A percentile compares a stretch with the other conserved stretches of the same genome.
These are phyloP conservation scores for Tragelaphus buxtoni DNA, from an alignment of 2,113 vertebrate species.

Conservation along the genomic window DNA sequence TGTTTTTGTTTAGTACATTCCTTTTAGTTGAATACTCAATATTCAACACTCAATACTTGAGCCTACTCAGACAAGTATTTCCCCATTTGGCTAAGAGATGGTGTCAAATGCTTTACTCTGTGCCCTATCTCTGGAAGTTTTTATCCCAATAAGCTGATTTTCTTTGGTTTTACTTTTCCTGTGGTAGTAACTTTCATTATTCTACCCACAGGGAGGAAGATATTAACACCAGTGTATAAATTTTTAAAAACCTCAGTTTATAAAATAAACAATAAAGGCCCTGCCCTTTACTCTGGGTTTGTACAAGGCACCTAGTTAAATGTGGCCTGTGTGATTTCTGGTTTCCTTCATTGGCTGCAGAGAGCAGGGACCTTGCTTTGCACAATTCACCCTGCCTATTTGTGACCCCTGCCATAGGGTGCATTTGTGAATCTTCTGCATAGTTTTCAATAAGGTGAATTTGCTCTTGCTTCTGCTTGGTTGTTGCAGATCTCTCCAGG, in stretches of 20 bases:
- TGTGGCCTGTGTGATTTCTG: background rate
- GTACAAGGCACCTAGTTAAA: background rate
- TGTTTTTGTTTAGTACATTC: background rate
- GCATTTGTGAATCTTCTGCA: background rate
- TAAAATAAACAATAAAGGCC: constrained; percentile 25
- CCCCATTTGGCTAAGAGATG: background rate
- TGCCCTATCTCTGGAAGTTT: background rate
- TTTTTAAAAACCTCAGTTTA: constrained; percentile 2
- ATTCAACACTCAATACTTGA: background rate
- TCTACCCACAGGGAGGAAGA: constrained; percentile 1
- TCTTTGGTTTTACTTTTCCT: background rate
- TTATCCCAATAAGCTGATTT: background rate
- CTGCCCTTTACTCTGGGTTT: background rate
- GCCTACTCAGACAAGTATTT: background rate
- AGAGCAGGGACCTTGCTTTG: background rate
- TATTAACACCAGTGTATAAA: background rate
- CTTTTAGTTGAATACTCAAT: background rate
- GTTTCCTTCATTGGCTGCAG: background rate
- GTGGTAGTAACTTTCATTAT: background rate
- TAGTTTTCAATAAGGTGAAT: background rate
- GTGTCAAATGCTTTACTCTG: background rate
- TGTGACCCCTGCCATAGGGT: background rate
- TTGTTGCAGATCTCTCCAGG: background rate
- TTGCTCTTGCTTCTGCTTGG: background rate
- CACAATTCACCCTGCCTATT: background rate